Percentiles rank a stretch among this genome's conserved stretches.
These are phyloP conservation scores for Oncorhynchus gorbuscha DNA, from an alignment of 2,113 vertebrate genomes.

Conservation along the genomic window DNA sequence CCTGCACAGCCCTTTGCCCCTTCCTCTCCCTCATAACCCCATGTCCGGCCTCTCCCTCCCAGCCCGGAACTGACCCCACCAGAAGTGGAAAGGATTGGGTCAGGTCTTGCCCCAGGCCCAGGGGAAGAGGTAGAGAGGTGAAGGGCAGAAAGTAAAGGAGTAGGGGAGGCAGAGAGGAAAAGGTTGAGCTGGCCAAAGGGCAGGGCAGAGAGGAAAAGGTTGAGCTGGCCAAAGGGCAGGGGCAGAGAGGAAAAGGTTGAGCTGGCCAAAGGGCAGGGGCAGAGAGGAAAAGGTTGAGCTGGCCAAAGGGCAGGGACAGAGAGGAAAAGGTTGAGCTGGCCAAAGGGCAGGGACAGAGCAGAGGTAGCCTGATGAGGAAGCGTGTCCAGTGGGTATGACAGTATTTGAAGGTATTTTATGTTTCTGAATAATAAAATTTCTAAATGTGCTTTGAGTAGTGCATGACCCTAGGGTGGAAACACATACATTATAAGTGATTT, in stretches of 20 bases:
- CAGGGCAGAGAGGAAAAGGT: not conserved
- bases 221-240: not conserved
- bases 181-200: too few species aligned
- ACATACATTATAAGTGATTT: too few species aligned
- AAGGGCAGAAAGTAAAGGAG: too few species aligned
- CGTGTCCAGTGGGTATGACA: not conserved
- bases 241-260: not conserved
- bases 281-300: too few species aligned
- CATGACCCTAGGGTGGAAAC: too few species aligned
- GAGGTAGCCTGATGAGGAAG: not conserved
- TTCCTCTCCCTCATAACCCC: conserved; percentile 9
- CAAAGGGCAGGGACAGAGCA: not conserved
- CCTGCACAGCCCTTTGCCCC: conserved; percentile 6
- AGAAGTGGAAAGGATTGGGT: not conserved
- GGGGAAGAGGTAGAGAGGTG: not conserved
- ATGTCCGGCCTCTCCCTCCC: conserved; percentile 18
- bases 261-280: too few species aligned
- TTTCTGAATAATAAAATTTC: too few species aligned
- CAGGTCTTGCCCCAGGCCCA: not conserved
- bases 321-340: not conserved
- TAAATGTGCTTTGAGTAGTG: too few species aligned
- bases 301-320: too few species aligned
- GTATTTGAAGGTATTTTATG: too few species aligned
- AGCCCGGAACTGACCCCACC: not conserved
- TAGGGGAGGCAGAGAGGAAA: too few species aligned